Conservation (phyloP, 1,140 invertebrate species). For the Eumaeus atala region DNA sequence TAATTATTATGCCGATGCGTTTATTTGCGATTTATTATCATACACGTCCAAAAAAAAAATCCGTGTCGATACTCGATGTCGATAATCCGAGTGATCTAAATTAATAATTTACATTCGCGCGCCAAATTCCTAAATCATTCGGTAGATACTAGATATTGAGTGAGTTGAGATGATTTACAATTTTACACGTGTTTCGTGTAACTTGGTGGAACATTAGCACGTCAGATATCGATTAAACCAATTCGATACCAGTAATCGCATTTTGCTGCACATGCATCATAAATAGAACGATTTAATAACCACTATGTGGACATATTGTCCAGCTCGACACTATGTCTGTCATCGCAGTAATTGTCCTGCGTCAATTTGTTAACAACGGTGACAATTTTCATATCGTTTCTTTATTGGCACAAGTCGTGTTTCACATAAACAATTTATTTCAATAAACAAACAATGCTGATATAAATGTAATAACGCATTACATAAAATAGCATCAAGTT, state of each 20-base stretch:
- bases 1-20: too few relatives aligned
- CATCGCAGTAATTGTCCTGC: conserved; percentile 6
- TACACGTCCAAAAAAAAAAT: too few relatives aligned
- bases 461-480: neutral
- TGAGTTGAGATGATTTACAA: too few relatives aligned
- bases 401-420: conserved; percentile 3
- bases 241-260: neutral
- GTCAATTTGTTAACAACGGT: conserved; percentile 2
- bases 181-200: too few relatives aligned
- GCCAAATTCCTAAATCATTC: too few relatives aligned
- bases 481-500: neutral
- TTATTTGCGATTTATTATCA: too few relatives aligned
- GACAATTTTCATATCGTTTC: conserved; percentile 9
- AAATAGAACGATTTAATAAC: conserved; percentile 11
- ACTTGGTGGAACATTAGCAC: too few relatives aligned
- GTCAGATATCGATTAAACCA: neutral
- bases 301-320: neutral
- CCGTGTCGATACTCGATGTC: too few relatives aligned
- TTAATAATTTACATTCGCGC: too few relatives aligned
- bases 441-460: neutral
- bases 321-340: conserved; percentile 1
- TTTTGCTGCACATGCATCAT: conserved; percentile 2
- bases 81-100: too few relatives aligned
- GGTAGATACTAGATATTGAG: too few relatives aligned
- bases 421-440: neutral